A percentile compares a stretch with the other conserved stretches of the same genome.
Evolutionary conservation across 2,888 invertebrate genomes (phyloP).

Genomic region (Lycia hirtaria): DNA sequence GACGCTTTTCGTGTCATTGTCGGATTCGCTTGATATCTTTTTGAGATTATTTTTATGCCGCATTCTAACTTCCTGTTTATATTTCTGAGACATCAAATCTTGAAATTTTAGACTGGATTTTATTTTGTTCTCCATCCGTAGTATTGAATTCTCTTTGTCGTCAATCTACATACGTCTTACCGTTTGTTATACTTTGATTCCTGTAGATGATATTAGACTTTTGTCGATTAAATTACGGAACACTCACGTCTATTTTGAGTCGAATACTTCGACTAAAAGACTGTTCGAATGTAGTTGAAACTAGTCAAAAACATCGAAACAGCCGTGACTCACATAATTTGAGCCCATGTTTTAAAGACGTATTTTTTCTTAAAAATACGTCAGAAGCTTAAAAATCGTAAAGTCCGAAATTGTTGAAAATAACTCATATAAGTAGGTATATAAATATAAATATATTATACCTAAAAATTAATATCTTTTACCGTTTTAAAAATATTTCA

Average conservation of each 20-base stretch:
- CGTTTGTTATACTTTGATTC: neutral
- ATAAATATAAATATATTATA: too few relatives aligned
- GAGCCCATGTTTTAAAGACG: too few relatives aligned
- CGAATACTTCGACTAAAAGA: too few relatives aligned
- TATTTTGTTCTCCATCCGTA: too few relatives aligned
- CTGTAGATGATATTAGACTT: neutral
- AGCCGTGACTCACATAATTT: too few relatives aligned
- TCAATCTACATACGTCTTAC: neutral
- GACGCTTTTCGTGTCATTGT: neutral
- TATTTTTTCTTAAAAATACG: too few relatives aligned
- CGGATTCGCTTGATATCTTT: neutral
- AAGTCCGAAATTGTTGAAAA: neutral
- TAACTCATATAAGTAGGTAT: too few relatives aligned
- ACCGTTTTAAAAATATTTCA: conserved; percentile 5
- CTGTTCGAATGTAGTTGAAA: too few relatives aligned
- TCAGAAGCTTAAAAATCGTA: neutral
- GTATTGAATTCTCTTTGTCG: too few relatives aligned
- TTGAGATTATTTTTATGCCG: neutral
- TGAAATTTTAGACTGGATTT: neutral
- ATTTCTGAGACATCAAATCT: neutral
- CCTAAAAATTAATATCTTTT: conserved; percentile 1
- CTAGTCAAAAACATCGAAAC: too few relatives aligned
- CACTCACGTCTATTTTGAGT: too few relatives aligned
- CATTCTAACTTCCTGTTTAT: neutral
- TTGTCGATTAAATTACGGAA: too few relatives aligned